phyloP scores from a whole-genome alignment of 2,797 vertebrate genomes.

The Pangasius macronema region DNA sequence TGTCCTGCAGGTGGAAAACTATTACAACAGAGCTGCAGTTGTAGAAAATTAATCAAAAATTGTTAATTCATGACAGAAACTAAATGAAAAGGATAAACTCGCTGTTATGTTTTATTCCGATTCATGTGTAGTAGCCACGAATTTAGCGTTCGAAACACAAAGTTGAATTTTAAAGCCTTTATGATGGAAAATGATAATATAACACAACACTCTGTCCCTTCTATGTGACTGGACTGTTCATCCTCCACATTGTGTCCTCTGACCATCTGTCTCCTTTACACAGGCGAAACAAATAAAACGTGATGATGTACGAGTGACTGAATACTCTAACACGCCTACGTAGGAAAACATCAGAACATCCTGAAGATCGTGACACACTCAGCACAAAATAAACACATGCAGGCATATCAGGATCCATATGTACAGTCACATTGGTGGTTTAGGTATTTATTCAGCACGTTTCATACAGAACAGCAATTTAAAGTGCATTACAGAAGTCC shows the following conservation, averaged over 20 bases:
- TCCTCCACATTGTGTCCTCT: slow-evolving; percentile 44
- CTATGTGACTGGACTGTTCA: slow-evolving; percentile 14
- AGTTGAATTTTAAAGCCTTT: background rate
- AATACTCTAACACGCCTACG: slow-evolving; percentile 41
- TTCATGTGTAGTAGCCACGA: background rate
- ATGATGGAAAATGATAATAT: background rate
- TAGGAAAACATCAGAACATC: slow-evolving; percentile 47
- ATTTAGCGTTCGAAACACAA: background rate
- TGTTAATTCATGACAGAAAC: background rate
- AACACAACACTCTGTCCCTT: background rate
- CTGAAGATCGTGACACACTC: slow-evolving; percentile 32
- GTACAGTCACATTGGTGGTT: slow-evolving; percentile 26
- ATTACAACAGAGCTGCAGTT: background rate
- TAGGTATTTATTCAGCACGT: background rate
- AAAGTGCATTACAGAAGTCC: background rate
- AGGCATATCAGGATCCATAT: background rate
- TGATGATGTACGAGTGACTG: slow-evolving; percentile 55
- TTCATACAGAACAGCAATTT: background rate
- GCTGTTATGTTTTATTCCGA: background rate
- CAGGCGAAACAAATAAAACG: slow-evolving; percentile 53
- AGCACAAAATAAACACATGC: slow-evolving; percentile 26
- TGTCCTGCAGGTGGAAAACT: background rate
- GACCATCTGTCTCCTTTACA: slow-evolving; percentile 43
- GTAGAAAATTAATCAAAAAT: background rate
- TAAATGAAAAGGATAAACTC: background rate